These are phyloP conservation scores for Neolamprologus modestus DNA, from an alignment of 2,113 vertebrate species.

Conservation along the genomic window DNA sequence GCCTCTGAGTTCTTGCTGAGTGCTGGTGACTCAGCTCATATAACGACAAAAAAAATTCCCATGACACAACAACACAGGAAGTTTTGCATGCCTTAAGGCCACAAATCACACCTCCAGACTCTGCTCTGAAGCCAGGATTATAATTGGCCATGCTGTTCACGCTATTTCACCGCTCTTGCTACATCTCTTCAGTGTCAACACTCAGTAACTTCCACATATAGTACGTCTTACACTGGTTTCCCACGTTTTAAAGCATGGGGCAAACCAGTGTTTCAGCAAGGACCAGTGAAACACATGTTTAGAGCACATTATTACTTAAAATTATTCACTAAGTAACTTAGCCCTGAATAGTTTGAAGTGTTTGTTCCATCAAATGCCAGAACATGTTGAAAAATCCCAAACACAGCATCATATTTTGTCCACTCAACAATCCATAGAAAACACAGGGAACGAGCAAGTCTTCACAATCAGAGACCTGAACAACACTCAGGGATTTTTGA, in stretches of 20 bases:
- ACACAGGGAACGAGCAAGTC: background rate
- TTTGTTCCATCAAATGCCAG: background rate
- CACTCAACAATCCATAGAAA: background rate
- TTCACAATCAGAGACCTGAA: background rate
- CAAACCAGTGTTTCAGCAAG: background rate
- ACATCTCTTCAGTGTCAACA: background rate
- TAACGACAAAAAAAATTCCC: background rate
- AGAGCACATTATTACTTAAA: background rate
- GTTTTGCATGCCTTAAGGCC: background rate
- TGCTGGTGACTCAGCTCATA: background rate
- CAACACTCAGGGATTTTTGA: background rate
- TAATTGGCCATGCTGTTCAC: background rate
- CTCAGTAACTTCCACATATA: rapidly evolving
- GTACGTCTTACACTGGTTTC: background rate
- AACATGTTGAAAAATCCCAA: background rate
- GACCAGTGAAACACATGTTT: background rate
- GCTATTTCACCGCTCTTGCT: background rate
- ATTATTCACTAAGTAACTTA: too few relatives aligned
- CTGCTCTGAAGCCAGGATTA: background rate
- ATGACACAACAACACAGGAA: background rate
- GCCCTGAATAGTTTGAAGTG: too few relatives aligned
- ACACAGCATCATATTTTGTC: background rate
- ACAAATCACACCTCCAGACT: background rate
- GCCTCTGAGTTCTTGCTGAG: background rate
- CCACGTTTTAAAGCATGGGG: background rate